Base-by-base conservation (phyloP, 2,797 vertebrate species). In the Heteromormyrus szaboi region DNA sequence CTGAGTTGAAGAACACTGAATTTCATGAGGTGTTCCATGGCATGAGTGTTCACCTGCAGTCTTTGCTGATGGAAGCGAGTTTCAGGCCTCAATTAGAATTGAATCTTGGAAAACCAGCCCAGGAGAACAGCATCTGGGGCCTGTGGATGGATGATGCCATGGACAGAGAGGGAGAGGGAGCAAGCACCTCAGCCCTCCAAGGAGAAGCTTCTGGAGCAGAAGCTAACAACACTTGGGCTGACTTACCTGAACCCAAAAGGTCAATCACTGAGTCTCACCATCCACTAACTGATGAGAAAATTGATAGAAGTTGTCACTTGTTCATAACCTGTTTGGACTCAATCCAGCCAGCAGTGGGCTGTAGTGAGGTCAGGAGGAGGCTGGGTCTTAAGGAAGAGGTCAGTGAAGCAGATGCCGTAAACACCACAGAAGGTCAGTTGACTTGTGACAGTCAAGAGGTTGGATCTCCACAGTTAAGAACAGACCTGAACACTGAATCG, bases 341-440 rank as follows among this genome's bases (percentile, higher is more conserved):
- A 72, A 33, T 65, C 54, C 86, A 46, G 41, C 91, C 93, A 91
- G 87, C 83, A 93, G 93, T 90, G 89, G 51, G 89, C 3, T 8
- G 37, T 3, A 53, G 2, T n/a, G 51, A 87, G 85, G 22, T 44
- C 0, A n/a, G 22, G 5, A 59, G 86, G 51, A 50, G 53, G n/a
- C 12, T 50, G 51, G 33, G n/a, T 53, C 11, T 44, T 46, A 88
- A 72, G 46, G 88, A 51, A 89, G 88, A 56, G 5, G n/a, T 29
- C 89, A 68, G 56, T 93, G 90, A 93, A 93, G n/a, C 92, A 86
- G 90, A 91, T 94, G 94, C 94, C 93, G 92, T 29, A 12, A 25
- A 2, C 46, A 48, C 89, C 6, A 62, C 65, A 59, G 46, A 33
- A 59, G 68, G 11, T 87, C 19, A 89, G 41, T 9, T 87, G 19